These are phyloP conservation scores for Cochlearius cochlearius DNA, from an alignment of 2,113 vertebrate species.

Conservation along the genomic window DNA sequence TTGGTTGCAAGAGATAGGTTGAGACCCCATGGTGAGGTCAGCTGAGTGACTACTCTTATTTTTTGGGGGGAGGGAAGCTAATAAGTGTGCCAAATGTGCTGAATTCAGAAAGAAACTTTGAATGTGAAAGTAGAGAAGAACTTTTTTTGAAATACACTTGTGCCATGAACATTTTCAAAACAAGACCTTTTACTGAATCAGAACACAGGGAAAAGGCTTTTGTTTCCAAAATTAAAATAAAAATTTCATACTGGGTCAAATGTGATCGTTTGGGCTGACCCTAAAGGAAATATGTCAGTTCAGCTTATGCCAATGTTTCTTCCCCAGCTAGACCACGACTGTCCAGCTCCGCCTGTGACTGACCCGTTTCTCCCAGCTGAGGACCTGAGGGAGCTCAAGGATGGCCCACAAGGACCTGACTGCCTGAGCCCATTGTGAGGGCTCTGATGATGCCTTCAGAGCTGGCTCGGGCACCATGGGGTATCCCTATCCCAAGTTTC, in stretches of 20 bases:
- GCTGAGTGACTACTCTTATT: neutral
- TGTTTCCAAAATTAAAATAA: neutral
- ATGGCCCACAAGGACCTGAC: neutral
- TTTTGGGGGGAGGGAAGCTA: neutral
- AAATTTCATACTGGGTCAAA: neutral
- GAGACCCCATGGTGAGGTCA: neutral
- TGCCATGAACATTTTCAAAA: neutral
- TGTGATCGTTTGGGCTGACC: neutral
- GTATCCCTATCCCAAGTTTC: neutral
- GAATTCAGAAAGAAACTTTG: neutral
- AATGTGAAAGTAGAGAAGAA: neutral
- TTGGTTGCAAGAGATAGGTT: neutral
- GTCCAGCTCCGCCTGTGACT: neutral
- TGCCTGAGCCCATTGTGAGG: neutral
- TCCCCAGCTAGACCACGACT: rapidly evolving
- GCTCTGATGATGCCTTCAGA: neutral
- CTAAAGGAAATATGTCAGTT: neutral
- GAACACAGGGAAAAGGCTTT: neutral
- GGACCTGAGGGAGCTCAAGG: neutral
- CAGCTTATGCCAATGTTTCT: neutral
- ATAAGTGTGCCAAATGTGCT: neutral
- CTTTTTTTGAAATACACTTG: neutral
- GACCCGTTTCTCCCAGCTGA: neutral
- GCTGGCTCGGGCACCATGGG: neutral
- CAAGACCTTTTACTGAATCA: neutral